These are phyloP conservation scores for Cydia strobilella DNA, from an alignment of 1,140 invertebrate species.

Conservation along the genomic window DNA sequence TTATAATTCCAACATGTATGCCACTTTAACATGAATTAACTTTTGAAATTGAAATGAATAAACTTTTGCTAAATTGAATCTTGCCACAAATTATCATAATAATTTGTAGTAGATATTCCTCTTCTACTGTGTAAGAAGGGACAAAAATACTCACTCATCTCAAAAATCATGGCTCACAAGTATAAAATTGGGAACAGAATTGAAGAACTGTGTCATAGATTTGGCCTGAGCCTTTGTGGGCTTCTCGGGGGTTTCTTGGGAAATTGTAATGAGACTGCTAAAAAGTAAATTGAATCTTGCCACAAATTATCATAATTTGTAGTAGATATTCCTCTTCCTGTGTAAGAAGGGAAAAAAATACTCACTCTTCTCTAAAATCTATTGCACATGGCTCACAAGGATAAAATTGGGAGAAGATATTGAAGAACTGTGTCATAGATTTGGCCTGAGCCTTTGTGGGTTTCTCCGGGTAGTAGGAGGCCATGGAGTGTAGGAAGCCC, in stretches of 20 bases:
- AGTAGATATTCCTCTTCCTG: not conserved
- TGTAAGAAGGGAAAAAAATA: constrained; percentile 39
- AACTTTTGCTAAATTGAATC: too few relatives aligned
- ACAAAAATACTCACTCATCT: constrained; percentile 84
- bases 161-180: constrained; percentile 96
- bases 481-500: constrained; percentile 98
- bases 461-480: constrained; percentile 95
- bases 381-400: constrained; percentile 96
- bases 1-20: too few relatives aligned
- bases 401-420: constrained; percentile 94
- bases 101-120: constrained; percentile 15
- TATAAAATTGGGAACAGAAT: constrained; percentile 95
- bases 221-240: constrained; percentile 87
- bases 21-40: too few relatives aligned
- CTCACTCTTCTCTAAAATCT: constrained; percentile 92
- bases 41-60: too few relatives aligned
- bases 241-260: constrained; percentile 92
- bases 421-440: constrained; percentile 92
- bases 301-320: not conserved
- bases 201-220: constrained; percentile 92
- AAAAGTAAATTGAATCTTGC: too few relatives aligned
- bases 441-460: constrained; percentile 87
- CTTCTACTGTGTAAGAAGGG: not conserved
- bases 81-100: too few relatives aligned
- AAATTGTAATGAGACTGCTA: too few relatives aligned